Conservation (phyloP, 2,113 vertebrate genomes). For the Haliaeetus leucogaster region DNA sequence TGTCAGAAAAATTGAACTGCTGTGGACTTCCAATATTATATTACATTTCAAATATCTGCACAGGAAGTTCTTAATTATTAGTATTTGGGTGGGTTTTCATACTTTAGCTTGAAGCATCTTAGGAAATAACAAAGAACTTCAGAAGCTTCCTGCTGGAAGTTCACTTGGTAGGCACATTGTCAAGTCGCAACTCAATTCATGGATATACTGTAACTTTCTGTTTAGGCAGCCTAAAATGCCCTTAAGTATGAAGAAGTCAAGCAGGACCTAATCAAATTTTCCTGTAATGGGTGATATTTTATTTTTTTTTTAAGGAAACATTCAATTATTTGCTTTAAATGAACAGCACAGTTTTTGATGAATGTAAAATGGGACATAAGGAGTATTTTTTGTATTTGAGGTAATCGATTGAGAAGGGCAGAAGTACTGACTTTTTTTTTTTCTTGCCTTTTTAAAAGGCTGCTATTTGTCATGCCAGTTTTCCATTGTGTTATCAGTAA, state of each 20-base stretch:
- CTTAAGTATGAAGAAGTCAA: background rate
- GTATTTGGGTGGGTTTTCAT: background rate
- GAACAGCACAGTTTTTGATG: background rate
- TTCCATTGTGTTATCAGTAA: background rate
- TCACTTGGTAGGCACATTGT: background rate
- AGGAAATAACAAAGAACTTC: background rate
- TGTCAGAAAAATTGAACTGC: background rate
- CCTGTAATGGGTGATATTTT: background rate
- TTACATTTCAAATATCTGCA: background rate
- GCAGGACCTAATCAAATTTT: background rate
- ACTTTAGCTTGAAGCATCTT: background rate
- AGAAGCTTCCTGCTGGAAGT: background rate
- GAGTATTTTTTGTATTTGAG: background rate
- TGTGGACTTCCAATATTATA: conserved; percentile 7
- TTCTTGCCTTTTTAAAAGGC: background rate
- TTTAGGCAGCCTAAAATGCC: background rate
- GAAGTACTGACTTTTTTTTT: background rate
- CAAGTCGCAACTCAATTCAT: background rate
- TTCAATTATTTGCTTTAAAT: background rate
- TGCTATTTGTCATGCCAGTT: background rate
- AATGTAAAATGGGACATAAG: background rate
- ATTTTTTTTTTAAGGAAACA: background rate
- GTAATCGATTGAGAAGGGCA: background rate
- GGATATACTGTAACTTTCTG: background rate
- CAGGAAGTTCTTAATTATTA: conserved; percentile 13